Conservation (phyloP, 2,113 vertebrate species). For the Gallinago jamesoni region DNA sequence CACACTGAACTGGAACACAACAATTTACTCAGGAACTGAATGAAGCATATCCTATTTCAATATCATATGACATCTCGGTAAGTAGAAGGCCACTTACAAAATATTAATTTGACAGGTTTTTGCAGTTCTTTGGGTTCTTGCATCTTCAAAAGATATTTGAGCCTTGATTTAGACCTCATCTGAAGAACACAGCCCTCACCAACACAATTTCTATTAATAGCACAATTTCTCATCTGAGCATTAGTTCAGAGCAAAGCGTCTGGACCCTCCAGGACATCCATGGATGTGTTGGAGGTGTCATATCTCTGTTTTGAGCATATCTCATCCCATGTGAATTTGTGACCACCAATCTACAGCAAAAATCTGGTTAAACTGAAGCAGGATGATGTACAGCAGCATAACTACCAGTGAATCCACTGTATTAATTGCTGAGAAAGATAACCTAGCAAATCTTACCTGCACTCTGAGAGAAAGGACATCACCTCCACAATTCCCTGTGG, state of each 20-base stretch:
- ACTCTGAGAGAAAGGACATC: background rate
- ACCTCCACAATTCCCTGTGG: background rate
- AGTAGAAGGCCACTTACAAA: background rate
- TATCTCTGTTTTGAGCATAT: background rate
- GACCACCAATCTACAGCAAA: background rate
- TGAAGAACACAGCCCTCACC: background rate
- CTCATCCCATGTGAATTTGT: background rate
- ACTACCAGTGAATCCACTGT: background rate
- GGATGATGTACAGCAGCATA: background rate
- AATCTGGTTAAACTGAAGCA: background rate
- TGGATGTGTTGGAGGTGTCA: rapidly evolving
- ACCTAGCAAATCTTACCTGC: background rate
- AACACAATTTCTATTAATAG: background rate
- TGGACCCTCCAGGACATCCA: background rate
- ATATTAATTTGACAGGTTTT: background rate
- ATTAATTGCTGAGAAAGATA: background rate
- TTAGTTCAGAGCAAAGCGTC: background rate
- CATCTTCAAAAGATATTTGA: background rate
- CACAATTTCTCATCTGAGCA: background rate
- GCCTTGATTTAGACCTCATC: background rate
- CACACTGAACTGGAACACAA: background rate
- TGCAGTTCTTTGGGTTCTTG: background rate
- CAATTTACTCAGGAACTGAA: background rate
- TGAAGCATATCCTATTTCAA: background rate
- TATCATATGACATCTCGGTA: background rate